Evolutionary conservation across 2,888 invertebrate species (phyloP), one percentile per base, ranked within the genome.

Genomic region (Apamea monoglypha): DNA sequence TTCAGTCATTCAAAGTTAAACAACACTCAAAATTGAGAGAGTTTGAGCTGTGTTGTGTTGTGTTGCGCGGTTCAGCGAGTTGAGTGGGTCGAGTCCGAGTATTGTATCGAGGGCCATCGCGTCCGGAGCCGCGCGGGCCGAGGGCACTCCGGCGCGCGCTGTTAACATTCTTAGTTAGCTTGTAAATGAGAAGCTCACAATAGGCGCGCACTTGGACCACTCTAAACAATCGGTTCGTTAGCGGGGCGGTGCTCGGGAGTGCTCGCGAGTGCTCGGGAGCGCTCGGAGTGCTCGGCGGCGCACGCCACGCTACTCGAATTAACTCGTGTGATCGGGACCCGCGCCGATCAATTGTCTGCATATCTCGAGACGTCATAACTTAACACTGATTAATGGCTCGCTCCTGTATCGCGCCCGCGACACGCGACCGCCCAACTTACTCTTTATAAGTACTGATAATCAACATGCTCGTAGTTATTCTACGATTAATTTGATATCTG

Each of bases 141-240:
- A 74, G 75, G 36, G 61, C 68, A 47, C 74, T 69, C 36, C 47
- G n/a, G 59, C 59, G 69, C 16, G 18, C 63, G 69, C 74, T 56
- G 66, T 40, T 69, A 74, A 64, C 75, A 63, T 75, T 76, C 84
- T 74, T 81, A 75, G 66, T 85, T 70, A 86, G 69, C 66, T 81
- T 84, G 77, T 78, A 73, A 71, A 82, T 76, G 79, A 76, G 82
- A 59, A 71, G 79, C 56, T 47, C 74, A 68, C 81, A 75, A 84
- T 53, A 66, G 73, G 67, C 63, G 81, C 71, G 69, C 68, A 63
- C 79, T 82, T 40, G 56, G 78, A 67, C 29, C 69, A 75, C 86
- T 79, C 70, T 32, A 66, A 74, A 74, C 82, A 79, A 82, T 83
- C 70, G 29, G 70, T 81, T 76, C 72, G 72, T 83, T 80, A 82